Evolutionary conservation across 2,888 invertebrate species (phyloP).

Genomic region (Epinotia brunnichana): DNA sequence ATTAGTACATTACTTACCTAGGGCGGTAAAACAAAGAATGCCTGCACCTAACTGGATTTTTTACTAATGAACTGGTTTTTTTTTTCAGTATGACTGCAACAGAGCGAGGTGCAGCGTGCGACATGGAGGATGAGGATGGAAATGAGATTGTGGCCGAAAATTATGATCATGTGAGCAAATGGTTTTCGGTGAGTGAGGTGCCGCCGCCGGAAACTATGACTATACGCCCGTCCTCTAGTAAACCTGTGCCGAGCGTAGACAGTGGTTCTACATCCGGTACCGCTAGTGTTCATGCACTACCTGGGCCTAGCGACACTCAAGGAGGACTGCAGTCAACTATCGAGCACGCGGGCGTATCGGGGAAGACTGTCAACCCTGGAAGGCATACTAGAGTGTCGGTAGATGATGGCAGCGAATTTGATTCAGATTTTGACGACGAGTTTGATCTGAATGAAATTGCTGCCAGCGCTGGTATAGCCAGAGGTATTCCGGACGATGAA

Average conservation of each 20-base stretch:
- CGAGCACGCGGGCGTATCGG: neutral
- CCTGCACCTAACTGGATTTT: too few species aligned
- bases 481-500: constrained; percentile 45
- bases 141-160: neutral
- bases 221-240: constrained; percentile 1
- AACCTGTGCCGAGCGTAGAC: too few species aligned
- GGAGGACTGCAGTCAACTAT: too few species aligned
- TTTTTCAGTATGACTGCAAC: neutral
- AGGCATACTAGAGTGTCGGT: neutral
- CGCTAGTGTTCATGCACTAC: too few species aligned
- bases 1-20: too few species aligned
- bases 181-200: constrained; percentile 19
- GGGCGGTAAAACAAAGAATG: too few species aligned
- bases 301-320: too few species aligned
- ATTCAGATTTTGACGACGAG: too few species aligned
- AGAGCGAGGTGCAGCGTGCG: neutral
- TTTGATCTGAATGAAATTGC: constrained; percentile 34
- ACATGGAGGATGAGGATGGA: constrained; percentile 4
- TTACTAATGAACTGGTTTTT: too few species aligned
- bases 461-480: constrained; percentile 7
- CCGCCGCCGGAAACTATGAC: constrained; percentile 13
- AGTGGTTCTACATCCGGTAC: too few species aligned
- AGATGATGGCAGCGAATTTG: constrained; percentile 8
- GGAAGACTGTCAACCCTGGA: constrained; percentile 27
- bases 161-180: constrained; percentile 18